Evolutionary conservation across 2,888 invertebrate genomes (phyloP).

Genomic region (Vesta saturnalis): DNA sequence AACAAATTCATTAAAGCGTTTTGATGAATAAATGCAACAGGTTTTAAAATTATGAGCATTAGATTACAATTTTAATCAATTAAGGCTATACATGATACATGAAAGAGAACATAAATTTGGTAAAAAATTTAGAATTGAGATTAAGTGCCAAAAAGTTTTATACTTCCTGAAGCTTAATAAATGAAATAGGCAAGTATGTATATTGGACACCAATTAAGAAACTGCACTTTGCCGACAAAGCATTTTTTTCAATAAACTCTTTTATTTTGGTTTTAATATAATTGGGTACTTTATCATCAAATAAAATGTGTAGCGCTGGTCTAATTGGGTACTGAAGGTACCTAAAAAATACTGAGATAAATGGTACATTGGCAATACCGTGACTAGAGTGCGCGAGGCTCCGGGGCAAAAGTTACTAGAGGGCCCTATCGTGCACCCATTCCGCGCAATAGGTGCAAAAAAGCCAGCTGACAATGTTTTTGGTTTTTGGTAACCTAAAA

Average conservation of each 20-base stretch:
- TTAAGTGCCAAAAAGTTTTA: neutral
- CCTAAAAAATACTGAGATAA: too few relatives aligned
- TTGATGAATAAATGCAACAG: slow-evolving; percentile 12
- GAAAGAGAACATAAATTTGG: neutral
- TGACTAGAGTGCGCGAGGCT: too few relatives aligned
- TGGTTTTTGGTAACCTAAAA: too few relatives aligned
- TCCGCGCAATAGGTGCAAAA: too few relatives aligned
- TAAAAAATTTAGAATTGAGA: neutral
- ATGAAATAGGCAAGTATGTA: neutral
- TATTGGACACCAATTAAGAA: slow-evolving; percentile 2
- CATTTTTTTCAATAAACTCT: neutral
- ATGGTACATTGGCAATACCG: too few relatives aligned
- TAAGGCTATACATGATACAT: neutral
- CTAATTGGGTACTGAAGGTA: too few relatives aligned
- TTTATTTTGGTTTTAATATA: slow-evolving; percentile 6
- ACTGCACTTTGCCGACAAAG: neutral
- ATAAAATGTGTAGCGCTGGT: too few relatives aligned
- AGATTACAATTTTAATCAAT: slow-evolving; percentile 7
- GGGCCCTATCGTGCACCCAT: too few relatives aligned
- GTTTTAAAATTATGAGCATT: slow-evolving; percentile 6
- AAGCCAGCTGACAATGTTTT: too few relatives aligned
- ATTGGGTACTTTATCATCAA: too few relatives aligned
- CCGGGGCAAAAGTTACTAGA: too few relatives aligned
- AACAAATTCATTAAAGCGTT: slow-evolving; percentile 12
- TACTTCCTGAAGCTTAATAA: slow-evolving; percentile 9